phyloP scores from a whole-genome alignment of 2,888 invertebrate genomes.

The Cantharis nigra region DNA sequence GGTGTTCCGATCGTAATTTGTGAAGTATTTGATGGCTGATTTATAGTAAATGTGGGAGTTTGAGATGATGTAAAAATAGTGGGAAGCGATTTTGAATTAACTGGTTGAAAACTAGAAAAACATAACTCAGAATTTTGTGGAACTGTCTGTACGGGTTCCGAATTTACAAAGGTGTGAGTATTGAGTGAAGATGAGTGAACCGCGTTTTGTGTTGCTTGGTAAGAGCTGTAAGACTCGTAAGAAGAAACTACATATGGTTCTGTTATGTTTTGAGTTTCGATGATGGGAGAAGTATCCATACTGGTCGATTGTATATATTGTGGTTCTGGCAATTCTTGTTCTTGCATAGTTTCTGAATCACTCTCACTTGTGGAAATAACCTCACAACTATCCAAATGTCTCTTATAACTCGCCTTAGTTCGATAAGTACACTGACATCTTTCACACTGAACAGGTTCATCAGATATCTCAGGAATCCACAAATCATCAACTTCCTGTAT shows the following conservation, averaged over 20 bases:
- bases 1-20: conserved; percentile 4
- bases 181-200: conserved; percentile 50
- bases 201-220: conserved; percentile 43
- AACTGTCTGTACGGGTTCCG: conserved; percentile 44
- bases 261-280: conserved; percentile 25
- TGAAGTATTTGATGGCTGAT: conserved; percentile 14
- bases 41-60: conserved; percentile 13
- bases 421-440: conserved; percentile 87
- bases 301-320: background rate
- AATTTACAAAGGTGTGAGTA: conserved; percentile 47
- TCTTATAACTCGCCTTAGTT: conserved; percentile 79
- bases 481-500: conserved; percentile 42
- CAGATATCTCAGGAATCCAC: conserved; percentile 58
- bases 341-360: conserved; percentile 65
- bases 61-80: background rate
- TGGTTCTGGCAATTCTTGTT: conserved; percentile 7
- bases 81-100: background rate
- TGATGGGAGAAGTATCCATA: conserved; percentile 10
- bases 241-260: conserved; percentile 48
- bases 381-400: conserved; percentile 78
- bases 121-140: conserved; percentile 37
- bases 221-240: conserved; percentile 46
- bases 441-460: conserved; percentile 82
- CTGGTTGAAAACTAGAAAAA: conserved; percentile 32
- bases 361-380: conserved; percentile 81